Evolutionary conservation across 2,113 vertebrate species (phyloP), one percentile per base, ranked within the genome.

Genomic region (Hippolais icterina): DNA sequence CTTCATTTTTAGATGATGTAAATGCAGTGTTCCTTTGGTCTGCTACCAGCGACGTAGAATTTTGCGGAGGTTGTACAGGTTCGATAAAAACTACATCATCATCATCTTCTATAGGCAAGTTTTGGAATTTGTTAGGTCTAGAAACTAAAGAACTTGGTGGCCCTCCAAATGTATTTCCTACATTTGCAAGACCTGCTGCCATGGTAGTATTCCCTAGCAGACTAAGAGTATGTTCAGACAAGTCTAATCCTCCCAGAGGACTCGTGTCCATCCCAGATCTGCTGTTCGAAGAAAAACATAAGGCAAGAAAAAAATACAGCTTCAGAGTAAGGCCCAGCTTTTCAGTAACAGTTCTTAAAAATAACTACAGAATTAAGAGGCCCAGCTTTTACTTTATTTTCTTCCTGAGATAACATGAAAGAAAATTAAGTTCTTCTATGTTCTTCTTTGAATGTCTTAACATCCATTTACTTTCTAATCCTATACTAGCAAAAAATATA

Each of bases 51-150:
- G 97, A 94, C 0, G 97, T 60, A 92, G 96, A 96, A 85, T 97
- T 97, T 70, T 98, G 98, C 1, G 98, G 96, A 74, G 98, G 95
- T 87, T 98, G 98, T 81, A 98, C 31, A 94, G 98, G 98, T 98
- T 99, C 99, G 53, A 98, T 98, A 87, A 99, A 98, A 79, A 99
- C 98, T 85, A 99, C 99, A 89, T 99, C 99, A 68, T 99, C 99
- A 3, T 99, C 99, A 82, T 98, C 98, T 92, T 98, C 98, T 95
- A 98, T 92, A 94, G 98, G 91, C 0, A 96, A 95, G 63, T 96
- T 98, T 52, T 97, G 98, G 95, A 98, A 98, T 72, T 98, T 98
- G 95, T 78, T 98, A 93, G 98, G 59, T 97, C 97, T 98, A 96
- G 97, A 98, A 88, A 97, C 97, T 96, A 98, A 96, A 94, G 98